Conservation (phyloP, 2,888 invertebrate genomes). For the Parnassius apollo region DNA sequence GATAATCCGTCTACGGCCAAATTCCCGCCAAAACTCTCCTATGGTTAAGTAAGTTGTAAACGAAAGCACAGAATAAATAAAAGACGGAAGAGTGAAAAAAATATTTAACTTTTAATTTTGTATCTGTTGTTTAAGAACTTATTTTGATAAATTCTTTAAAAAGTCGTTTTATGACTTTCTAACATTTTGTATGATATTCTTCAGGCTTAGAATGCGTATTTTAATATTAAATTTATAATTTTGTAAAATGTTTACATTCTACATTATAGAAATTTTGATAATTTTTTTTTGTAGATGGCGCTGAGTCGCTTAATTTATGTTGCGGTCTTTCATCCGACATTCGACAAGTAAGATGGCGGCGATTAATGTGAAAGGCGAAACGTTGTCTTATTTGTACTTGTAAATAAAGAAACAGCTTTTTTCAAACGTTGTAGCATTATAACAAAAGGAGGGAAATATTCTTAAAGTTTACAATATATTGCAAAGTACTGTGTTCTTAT, state of each 20-base stretch:
- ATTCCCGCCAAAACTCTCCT: no score
- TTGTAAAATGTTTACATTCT: background rate
- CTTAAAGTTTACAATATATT: slow-evolving; percentile 53
- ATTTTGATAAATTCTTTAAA: no score
- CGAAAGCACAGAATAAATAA: no score
- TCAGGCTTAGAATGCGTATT: no score
- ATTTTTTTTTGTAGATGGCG: slow-evolving; percentile 82
- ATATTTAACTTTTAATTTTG: no score
- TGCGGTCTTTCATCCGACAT: slow-evolving; percentile 64
- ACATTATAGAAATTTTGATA: slow-evolving; percentile 25
- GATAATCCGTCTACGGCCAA: no score
- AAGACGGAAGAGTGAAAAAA: no score
- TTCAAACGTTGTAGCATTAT: slow-evolving; percentile 50
- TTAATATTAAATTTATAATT: slow-evolving; percentile 11
- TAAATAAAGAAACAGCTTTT: slow-evolving; percentile 73
- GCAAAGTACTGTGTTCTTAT: slow-evolving; percentile 56
- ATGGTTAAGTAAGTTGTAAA: no score
- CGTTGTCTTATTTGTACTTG: slow-evolving; percentile 77
- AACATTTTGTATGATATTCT: no score
- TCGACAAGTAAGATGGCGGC: slow-evolving; percentile 83
- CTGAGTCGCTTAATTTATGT: slow-evolving; percentile 78
- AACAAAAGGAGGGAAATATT: slow-evolving; percentile 46
- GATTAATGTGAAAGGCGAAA: slow-evolving; percentile 84
- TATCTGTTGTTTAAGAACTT: no score
- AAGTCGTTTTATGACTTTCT: no score